These are phyloP conservation scores for Drosophila prolongata DNA, from an alignment of 2,888 invertebrate genomes.

Conservation along the genomic window DNA sequence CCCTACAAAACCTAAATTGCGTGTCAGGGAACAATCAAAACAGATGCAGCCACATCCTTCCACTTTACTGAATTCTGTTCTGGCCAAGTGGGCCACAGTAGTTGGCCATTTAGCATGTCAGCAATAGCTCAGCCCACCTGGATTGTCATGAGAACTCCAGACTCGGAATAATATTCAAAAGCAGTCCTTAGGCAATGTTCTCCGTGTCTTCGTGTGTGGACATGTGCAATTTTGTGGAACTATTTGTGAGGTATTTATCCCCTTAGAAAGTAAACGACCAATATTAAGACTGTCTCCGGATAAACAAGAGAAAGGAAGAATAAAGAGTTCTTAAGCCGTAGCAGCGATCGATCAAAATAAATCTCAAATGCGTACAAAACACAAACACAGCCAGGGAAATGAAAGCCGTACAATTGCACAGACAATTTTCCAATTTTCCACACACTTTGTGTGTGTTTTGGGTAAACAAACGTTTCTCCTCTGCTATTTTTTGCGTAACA, in stretches of 20 bases:
- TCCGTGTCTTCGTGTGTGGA: conserved; percentile 58
- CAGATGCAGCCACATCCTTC: conserved; percentile 40
- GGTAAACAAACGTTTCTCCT: conserved; percentile 67
- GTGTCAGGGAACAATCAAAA: conserved; percentile 38
- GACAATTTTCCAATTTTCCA: conserved; percentile 73
- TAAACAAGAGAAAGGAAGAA: conserved; percentile 48
- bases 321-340: conserved; percentile 55
- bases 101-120: conserved; percentile 47
- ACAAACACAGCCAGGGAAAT: conserved; percentile 34
- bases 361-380: conserved; percentile 66
- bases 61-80: conserved; percentile 35
- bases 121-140: conserved; percentile 60
- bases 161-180: conserved; percentile 3
- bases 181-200: conserved; percentile 41
- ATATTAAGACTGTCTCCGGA: conserved; percentile 63
- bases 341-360: conserved; percentile 76
- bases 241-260: conserved; percentile 69
- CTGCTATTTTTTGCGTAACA: conserved; percentile 65
- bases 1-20: conserved; percentile 12
- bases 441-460: conserved; percentile 59
- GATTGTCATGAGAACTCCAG: conserved; percentile 55
- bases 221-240: conserved; percentile 73
- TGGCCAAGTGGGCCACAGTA: conserved; percentile 62
- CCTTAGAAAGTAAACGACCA: conserved; percentile 64
- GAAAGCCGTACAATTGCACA: conserved; percentile 71